Conservation (phyloP, 2,888 invertebrate genomes). For the Ormyrus nitidulus region DNA sequence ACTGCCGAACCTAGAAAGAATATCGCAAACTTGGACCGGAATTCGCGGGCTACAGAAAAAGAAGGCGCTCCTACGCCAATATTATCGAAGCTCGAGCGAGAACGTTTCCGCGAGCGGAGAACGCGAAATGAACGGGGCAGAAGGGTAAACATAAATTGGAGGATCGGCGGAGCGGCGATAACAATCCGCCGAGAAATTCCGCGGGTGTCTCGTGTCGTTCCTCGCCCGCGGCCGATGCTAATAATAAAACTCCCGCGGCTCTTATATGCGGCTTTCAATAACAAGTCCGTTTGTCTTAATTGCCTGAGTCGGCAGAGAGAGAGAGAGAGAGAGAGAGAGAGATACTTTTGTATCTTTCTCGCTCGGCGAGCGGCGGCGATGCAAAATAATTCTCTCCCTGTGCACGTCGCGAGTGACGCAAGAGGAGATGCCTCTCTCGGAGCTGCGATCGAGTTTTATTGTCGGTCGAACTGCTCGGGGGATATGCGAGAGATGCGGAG, state of each 20-base stretch:
- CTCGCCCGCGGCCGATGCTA: background rate
- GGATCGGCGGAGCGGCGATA: slow-evolving; percentile 9
- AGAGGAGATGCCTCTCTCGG: too few species aligned
- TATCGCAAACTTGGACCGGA: too few species aligned
- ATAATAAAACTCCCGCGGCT: slow-evolving; percentile 39
- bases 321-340: slow-evolving; percentile 4
- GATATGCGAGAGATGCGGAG: too few species aligned
- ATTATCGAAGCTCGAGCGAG: too few species aligned
- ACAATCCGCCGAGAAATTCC: slow-evolving; percentile 19
- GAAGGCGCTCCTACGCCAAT: too few species aligned
- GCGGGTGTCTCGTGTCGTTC: background rate
- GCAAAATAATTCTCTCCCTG: slow-evolving; percentile 24
- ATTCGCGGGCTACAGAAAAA: too few species aligned
- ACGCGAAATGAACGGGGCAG: too few species aligned
- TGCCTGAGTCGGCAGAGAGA: background rate
- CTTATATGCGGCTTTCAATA: slow-evolving; percentile 35
- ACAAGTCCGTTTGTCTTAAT: slow-evolving; percentile 44
- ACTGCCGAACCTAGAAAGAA: too few species aligned
- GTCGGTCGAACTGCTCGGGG: too few species aligned
- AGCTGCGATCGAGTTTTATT: too few species aligned
- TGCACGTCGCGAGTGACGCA: slow-evolving; percentile 12
- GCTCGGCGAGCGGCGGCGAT: background rate
- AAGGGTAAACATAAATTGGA: background rate
- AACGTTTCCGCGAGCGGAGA: too few species aligned
- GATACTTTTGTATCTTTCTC: slow-evolving; percentile 19